phyloP scores from a whole-genome alignment of 1,140 invertebrate genomes.

The Diachasma alloeum region DNA sequence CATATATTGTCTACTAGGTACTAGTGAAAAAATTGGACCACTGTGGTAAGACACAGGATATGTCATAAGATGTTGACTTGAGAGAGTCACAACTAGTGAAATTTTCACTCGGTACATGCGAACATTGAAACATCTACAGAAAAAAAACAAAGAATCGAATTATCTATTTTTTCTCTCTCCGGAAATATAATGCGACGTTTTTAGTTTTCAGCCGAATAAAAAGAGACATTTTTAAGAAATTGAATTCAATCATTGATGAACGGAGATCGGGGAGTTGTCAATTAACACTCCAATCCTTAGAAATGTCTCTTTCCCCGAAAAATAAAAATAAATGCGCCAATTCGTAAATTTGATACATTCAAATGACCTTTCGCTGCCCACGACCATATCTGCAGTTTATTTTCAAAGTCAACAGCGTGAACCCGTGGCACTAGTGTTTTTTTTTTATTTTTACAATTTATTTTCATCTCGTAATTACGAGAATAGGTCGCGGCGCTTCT shows the following conservation, averaged over 20 bases:
- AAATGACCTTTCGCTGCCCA: neutral
- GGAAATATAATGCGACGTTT: neutral
- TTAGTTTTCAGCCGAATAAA: neutral
- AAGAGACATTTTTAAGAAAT: neutral
- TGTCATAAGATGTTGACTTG: too few relatives aligned
- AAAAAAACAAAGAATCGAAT: too few relatives aligned
- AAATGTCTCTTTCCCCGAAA: neutral
- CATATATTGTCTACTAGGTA: too few relatives aligned
- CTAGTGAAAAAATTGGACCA: too few relatives aligned
- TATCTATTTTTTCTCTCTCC: neutral
- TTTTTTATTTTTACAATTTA: neutral
- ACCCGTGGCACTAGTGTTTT: neutral
- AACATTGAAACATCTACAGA: too few relatives aligned
- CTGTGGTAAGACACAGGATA: too few relatives aligned
- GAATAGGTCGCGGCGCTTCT: slow-evolving; percentile 25
- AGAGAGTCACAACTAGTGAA: too few relatives aligned
- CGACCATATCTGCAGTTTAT: neutral
- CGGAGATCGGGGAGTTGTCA: neutral
- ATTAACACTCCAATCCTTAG: neutral
- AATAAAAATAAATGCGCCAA: neutral
- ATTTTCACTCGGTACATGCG: too few relatives aligned
- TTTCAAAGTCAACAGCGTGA: slow-evolving; percentile 24
- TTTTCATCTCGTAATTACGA: slow-evolving; percentile 4
- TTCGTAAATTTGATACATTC: neutral
- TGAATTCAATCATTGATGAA: neutral